Evolutionary conservation across 2,888 invertebrate species (phyloP), one percentile per base, ranked within the genome.

Genomic region (Nomada lathburiana): DNA sequence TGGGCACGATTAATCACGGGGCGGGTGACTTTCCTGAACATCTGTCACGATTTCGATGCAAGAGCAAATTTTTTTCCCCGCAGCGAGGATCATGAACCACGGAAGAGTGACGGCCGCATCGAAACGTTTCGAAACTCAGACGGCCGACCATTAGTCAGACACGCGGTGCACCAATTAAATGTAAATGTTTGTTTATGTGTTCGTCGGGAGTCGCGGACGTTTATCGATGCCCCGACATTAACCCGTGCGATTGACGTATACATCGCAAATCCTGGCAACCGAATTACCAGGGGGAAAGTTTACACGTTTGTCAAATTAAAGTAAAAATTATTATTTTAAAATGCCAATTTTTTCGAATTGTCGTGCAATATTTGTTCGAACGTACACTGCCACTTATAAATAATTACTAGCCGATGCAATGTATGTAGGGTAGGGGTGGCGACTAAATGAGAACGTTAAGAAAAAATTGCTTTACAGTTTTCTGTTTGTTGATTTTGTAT

Each of bases 111-210:
- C 75, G 72, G 69, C 72, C 83, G 82, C 84, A 86, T 85, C 88
- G 88, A 84, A 89, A 87, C 81, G 84, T 71, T 84, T 89, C 89
- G 89, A 89, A 90, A 89, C 87, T 90, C 88, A 90, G 85, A 88
- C 88, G 86, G 70, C 76, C 81, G 83, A 83, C 88, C 86, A 90
- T 89, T 89, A 88, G 88, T 89, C 89, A 90, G 89, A 83, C 88
- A 87, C 89, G 89, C 89, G 89, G 84, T 86, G 90, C 89, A 90
- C 92, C 92, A 92, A 93, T 93, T 93, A 93, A 92, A 93, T 92
- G 92, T 90, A 92, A 93, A 93, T 93, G 93, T 92, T 93, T 91
- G 92, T 93, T 92, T 92, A 93, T 92, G 91, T 89, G 91, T 90
- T 90, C 87, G 91, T 90, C 87, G 85, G 89, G 86, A 90, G 82